These are phyloP conservation scores for Cygnus atratus DNA, from an alignment of 2,113 vertebrate genomes.

Conservation along the genomic window DNA sequence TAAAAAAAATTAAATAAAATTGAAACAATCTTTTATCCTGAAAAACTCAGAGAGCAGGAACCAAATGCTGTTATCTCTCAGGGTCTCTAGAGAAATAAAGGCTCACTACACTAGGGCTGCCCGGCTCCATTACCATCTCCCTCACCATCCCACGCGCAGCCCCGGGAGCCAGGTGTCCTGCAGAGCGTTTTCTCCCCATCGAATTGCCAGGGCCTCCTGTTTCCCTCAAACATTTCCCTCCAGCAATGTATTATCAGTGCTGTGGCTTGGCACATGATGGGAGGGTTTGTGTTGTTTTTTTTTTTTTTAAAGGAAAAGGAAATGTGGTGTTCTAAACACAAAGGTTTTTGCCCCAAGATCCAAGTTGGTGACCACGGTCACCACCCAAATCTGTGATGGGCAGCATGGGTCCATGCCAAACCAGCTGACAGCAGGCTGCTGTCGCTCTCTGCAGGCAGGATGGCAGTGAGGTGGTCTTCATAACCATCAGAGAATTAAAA, in stretches of 20 bases:
- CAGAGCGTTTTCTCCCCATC: rapidly evolving
- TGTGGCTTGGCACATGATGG: not conserved
- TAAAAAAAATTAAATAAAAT: not conserved
- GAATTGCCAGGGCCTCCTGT: rapidly evolving
- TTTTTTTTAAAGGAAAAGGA: not conserved
- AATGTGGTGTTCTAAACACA: not conserved
- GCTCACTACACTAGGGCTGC: rapidly evolving
- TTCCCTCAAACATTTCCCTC: not conserved
- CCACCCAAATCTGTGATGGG: not conserved
- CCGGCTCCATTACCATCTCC: not conserved
- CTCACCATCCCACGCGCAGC: rapidly evolving
- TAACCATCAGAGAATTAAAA: not conserved
- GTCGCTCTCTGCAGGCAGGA: not conserved
- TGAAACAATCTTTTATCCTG: not conserved
- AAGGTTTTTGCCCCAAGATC: no score
- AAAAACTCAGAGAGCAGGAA: not conserved
- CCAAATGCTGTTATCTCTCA: not conserved
- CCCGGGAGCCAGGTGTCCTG: rapidly evolving
- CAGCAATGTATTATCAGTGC: not conserved
- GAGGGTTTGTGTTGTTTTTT: not conserved
- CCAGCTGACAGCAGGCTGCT: not conserved
- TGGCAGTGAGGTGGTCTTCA: not conserved
- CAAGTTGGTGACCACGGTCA: no score
- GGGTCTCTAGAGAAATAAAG: not conserved
- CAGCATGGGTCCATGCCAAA: not conserved